Evolutionary conservation across 2,797 vertebrate genomes (phyloP).

Genomic region (Pseudochirops cupreus): DNA sequence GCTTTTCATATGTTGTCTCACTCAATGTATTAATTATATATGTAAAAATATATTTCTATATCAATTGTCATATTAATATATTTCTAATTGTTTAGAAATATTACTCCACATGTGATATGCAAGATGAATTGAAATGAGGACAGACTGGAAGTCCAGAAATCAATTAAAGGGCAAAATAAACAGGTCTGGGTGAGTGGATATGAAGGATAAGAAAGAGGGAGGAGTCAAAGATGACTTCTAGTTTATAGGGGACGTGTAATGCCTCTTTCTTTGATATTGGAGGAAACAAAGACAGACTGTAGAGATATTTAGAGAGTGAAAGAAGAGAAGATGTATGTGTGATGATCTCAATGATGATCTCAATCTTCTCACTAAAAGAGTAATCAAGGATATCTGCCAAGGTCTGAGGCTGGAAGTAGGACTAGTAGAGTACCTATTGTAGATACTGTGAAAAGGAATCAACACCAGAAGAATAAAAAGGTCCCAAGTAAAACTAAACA

Average conservation of each 20-base stretch:
- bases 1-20: background rate
- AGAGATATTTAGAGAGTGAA: background rate
- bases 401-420: background rate
- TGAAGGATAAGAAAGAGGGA: background rate
- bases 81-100: background rate
- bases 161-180: background rate
- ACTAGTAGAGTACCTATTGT: background rate
- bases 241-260: background rate
- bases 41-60: too few relatives aligned
- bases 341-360: background rate
- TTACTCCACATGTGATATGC: background rate
- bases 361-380: background rate
- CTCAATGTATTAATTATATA: background rate
- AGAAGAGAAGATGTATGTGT: background rate
- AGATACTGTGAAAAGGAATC: background rate
- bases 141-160: background rate
- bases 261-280: background rate
- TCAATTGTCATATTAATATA: background rate
- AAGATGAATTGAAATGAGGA: background rate
- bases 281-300: background rate
- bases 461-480: background rate
- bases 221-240: background rate
- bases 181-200: background rate
- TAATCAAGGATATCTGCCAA: conserved; percentile 9
- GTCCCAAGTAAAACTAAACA: background rate